Evolutionary conservation across 2,888 invertebrate species (phyloP).

Genomic region (Nymphalis polychloros): DNA sequence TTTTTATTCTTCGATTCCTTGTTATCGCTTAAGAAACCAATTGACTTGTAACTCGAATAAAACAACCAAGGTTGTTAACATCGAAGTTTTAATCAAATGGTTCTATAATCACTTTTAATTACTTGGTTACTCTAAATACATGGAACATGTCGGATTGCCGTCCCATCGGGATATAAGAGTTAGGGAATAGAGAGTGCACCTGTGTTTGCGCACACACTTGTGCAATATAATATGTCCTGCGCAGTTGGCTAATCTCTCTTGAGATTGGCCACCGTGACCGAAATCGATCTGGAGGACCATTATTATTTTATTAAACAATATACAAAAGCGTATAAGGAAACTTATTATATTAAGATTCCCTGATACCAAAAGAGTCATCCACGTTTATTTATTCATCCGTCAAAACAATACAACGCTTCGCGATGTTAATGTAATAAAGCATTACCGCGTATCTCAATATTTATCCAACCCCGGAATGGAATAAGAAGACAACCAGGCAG

Average conservation of each 20-base stretch:
- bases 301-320: neutral
- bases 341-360: neutral
- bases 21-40: conserved; percentile 20
- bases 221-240: too few relatives aligned
- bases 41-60: conserved; percentile 19
- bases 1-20: conserved; percentile 33
- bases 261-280: too few relatives aligned
- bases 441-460: conserved; percentile 45
- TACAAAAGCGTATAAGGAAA: neutral
- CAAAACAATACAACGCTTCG: conserved; percentile 37
- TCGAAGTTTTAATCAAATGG: conserved; percentile 10
- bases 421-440: conserved; percentile 50
- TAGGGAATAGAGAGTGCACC: too few relatives aligned
- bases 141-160: too few relatives aligned
- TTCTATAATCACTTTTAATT: neutral
- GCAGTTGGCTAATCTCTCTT: too few relatives aligned
- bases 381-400: conserved; percentile 36
- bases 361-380: conserved; percentile 4
- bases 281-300: too few relatives aligned
- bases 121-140: neutral
- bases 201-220: too few relatives aligned
- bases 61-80: conserved; percentile 11
- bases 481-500: conserved; percentile 48
- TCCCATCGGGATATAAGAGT: too few relatives aligned
- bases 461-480: conserved; percentile 54